Base-by-base conservation (phyloP, 2,888 invertebrate genomes). In the Drosophila buzzatii region DNA sequence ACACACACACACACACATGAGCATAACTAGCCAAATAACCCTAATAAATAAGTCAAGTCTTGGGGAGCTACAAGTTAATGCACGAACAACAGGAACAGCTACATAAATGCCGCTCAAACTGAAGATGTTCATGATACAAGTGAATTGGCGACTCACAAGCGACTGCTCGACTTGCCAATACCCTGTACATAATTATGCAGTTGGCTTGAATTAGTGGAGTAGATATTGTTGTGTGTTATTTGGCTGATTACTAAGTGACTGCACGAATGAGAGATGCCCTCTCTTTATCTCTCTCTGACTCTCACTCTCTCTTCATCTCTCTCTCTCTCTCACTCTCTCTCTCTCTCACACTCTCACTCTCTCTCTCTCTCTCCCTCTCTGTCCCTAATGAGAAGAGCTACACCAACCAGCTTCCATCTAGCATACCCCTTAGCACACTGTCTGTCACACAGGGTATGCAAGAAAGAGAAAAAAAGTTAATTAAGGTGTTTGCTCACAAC, bases 401-500 rank as follows among this genome's bases (percentile, higher is more conserved):
- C 23, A 23, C 27, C 1, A 27, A 6, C 4, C 9, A 45, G 7
- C 20, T 3, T 7, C 14, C 23, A 1, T 2, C 42, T 3, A 8
- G 0, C 9, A 16, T 31, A 27, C 27, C 27, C 27, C 8, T 16
- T 3, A 45, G 16, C 5, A 2, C n/a, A 14, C 5, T 5, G 2
- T 5, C 0, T 18, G 23, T 3, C n/a, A 16, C 9, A 37, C 42
- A 57, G 67, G 57, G 67, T 67, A 57, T 49, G 3, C 12, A 37
- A 55, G 39, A 31, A 55, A 33, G 81, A 16, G 33, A 31, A 55
- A 16, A 27, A 83, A 86, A 86, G 89, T 86, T 86, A 86, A 86
- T 86, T 86, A 86, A 86, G 89, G 89, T 86, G 89, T 86, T 89
- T 86, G 89, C 81, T 85, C 85, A 82, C 81, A 70, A 76, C 75